These are phyloP conservation scores for Chironomus striatipennis DNA, from an alignment of 1,140 invertebrate genomes.

Conservation along the genomic window DNA sequence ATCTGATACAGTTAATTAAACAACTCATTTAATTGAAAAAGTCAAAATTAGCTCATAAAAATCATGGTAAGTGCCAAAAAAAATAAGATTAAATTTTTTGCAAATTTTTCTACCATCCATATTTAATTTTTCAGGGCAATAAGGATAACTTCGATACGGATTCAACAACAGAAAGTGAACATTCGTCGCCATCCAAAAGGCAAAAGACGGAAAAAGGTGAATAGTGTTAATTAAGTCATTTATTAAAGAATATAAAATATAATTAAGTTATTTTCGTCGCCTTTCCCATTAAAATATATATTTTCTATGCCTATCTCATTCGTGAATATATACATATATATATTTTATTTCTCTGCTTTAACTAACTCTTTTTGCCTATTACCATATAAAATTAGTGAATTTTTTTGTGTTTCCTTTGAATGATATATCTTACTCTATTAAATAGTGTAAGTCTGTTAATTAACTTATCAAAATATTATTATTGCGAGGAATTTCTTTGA, in stretches of 20 bases:
- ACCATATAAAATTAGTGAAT: not conserved
- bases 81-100: not conserved
- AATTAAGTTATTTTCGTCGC: no score
- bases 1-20: not conserved
- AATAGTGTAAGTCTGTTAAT: no score
- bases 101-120: not conserved
- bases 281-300: constrained; percentile 10
- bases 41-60: not conserved
- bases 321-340: not conserved
- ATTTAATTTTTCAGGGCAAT: constrained; percentile 16
- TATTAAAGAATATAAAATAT: no score
- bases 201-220: not conserved
- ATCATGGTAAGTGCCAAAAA: not conserved
- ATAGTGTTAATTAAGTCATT: not conserved
- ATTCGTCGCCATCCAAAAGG: constrained; percentile 1
- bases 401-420: not conserved
- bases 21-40: not conserved
- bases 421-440: not conserved
- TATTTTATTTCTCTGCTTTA: no score
- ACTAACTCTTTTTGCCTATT: no score
- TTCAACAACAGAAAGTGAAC: constrained; percentile 17
- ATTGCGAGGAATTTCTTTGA: no score
- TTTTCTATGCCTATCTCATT: not conserved
- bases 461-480: no score
- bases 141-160: constrained; percentile 10